Conservation (phyloP, 2,888 invertebrate species). For the Latrodectus hesperus region DNA sequence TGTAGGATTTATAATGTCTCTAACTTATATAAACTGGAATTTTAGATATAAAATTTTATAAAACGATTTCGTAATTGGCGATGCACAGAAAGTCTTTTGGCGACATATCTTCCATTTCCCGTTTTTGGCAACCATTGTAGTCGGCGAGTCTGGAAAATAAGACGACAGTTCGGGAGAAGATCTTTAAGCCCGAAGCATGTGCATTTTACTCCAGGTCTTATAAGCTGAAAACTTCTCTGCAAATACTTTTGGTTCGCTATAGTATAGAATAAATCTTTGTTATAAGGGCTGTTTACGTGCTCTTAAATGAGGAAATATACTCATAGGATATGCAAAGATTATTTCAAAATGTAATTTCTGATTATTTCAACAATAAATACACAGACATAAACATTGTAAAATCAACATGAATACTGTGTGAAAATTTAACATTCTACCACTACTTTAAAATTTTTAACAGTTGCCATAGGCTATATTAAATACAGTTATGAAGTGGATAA, state of each 20-base stretch:
- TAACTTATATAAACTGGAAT: neutral
- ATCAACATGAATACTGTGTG: slow-evolving; percentile 37
- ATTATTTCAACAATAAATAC: no score
- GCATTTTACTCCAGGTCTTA: slow-evolving; percentile 9
- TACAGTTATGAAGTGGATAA: slow-evolving; percentile 58
- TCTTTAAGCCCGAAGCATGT: slow-evolving; percentile 23
- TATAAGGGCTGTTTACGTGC: no score
- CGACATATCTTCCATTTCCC: neutral
- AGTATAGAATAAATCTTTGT: no score
- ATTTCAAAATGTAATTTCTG: no score
- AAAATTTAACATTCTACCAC: neutral
- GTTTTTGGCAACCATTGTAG: slow-evolving; percentile 50
- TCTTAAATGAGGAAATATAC: no score
- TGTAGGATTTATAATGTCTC: no score
- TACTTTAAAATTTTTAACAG: neutral
- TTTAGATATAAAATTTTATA: neutral
- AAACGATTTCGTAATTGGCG: slow-evolving; percentile 19
- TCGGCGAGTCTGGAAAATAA: slow-evolving; percentile 58
- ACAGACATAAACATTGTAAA: neutral
- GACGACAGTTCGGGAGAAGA: slow-evolving; percentile 38
- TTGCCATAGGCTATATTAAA: slow-evolving; percentile 26
- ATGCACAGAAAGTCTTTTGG: slow-evolving; percentile 19
- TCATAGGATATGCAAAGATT: no score
- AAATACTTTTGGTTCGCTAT: no score
- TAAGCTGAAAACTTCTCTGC: neutral